A percentile compares a stretch with the other conserved stretches of the same genome.
Evolutionary conservation across 2,888 invertebrate species (phyloP).

Genomic region (Drosophila anomalata): DNA sequence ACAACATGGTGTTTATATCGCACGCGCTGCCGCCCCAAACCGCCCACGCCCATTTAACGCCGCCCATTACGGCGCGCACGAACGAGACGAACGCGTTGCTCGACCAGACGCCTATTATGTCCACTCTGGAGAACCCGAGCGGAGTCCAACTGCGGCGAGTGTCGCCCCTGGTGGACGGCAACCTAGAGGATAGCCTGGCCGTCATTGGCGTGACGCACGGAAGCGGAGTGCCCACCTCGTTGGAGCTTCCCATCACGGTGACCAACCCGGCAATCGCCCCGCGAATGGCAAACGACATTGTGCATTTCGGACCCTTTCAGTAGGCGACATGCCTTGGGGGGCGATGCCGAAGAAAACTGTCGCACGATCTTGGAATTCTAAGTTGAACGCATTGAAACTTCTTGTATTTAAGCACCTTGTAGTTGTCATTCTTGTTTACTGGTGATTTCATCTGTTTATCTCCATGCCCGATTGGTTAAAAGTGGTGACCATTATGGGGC

Average conservation of each 20-base stretch:
- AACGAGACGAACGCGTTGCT: constrained; percentile 90
- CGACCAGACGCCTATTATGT: constrained; percentile 92
- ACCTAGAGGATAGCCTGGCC: constrained; percentile 86
- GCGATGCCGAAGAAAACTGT: too few relatives aligned
- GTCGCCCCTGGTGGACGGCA: constrained; percentile 51
- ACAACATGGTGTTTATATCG: constrained; percentile 67
- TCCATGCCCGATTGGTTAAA: too few relatives aligned
- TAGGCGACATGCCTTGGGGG: constrained; percentile 14
- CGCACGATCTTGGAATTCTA: background rate
- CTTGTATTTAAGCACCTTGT: background rate
- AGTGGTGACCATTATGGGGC: too few relatives aligned
- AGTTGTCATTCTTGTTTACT: background rate
- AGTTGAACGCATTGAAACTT: background rate
- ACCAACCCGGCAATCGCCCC: constrained; percentile 90
- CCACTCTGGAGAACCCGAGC: constrained; percentile 89
- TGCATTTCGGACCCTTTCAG: constrained; percentile 55
- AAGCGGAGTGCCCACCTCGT: constrained; percentile 87
- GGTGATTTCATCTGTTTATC: background rate
- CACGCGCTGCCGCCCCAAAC: constrained; percentile 43
- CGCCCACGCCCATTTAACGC: constrained; percentile 64
- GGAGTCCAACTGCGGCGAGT: constrained; percentile 40
- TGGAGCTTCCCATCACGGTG: constrained; percentile 90
- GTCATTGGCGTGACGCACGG: constrained; percentile 85
- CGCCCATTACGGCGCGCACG: constrained; percentile 84
- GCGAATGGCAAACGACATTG: constrained; percentile 54